Percentiles rank a stretch among this genome's conserved stretches.
Evolutionary conservation across 1,140 invertebrate species (phyloP).

Genomic region (Euschistus heros): DNA sequence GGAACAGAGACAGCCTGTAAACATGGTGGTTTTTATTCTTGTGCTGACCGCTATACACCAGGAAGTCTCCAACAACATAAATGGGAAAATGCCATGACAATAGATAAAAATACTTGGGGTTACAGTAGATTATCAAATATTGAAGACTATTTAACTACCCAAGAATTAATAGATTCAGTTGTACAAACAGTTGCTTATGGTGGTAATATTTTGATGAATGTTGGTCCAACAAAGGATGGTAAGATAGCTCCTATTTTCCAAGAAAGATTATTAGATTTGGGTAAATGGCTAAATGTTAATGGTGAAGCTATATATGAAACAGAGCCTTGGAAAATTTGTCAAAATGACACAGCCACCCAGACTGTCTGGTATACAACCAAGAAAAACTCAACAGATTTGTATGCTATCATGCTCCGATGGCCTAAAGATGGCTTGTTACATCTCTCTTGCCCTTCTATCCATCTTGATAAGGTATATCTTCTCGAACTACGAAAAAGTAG

Average conservation of each 20-base stretch:
- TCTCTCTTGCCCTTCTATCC: slow-evolving; percentile 11
- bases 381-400: not conserved
- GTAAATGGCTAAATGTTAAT: slow-evolving; percentile 70
- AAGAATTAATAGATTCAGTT: slow-evolving; percentile 61
- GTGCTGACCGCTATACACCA: slow-evolving; percentile 79
- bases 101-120: slow-evolving; percentile 87
- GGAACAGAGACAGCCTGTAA: slow-evolving; percentile 63
- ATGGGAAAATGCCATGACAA: slow-evolving; percentile 87
- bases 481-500: not conserved
- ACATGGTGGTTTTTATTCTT: slow-evolving; percentile 83
- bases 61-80: slow-evolving; percentile 62
- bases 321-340: slow-evolving; percentile 55
- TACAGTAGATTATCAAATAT: slow-evolving; percentile 63
- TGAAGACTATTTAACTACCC: slow-evolving; percentile 55
- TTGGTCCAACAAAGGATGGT: slow-evolving; percentile 84
- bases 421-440: slow-evolving; percentile 15
- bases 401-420: slow-evolving; percentile 21
- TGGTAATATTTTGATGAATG: slow-evolving; percentile 79
- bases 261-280: slow-evolving; percentile 64
- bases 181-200: slow-evolving; percentile 75
- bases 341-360: slow-evolving; percentile 68
- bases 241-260: slow-evolving; percentile 80
- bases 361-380: slow-evolving; percentile 52
- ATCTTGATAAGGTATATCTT: not conserved
- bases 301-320: slow-evolving; percentile 80